These are phyloP conservation scores for Eupithecia dodoneata DNA, from an alignment of 2,888 invertebrate species.

Conservation along the genomic window DNA sequence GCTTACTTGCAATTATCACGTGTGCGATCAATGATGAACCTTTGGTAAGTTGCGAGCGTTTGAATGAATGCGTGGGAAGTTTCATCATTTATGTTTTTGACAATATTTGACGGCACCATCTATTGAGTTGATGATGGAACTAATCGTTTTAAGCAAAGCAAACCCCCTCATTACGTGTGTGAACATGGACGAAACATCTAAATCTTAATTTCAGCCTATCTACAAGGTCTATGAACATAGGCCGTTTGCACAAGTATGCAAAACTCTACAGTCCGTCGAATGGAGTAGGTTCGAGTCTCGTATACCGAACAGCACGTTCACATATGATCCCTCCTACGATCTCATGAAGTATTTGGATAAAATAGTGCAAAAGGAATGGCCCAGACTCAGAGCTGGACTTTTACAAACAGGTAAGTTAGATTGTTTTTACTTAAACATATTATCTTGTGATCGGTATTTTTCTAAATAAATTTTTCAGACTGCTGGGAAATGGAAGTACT, in stretches of 20 bases:
- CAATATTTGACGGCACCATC: not conserved
- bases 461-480: too few relatives aligned
- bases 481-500: too few relatives aligned
- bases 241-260: slow-evolving; percentile 62
- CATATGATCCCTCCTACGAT: slow-evolving; percentile 62
- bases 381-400: slow-evolving; percentile 64
- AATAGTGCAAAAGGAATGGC: slow-evolving; percentile 81
- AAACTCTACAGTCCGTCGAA: slow-evolving; percentile 55
- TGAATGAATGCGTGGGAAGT: not conserved
- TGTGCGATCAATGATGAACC: slow-evolving; percentile 63
- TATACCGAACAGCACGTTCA: slow-evolving; percentile 41
- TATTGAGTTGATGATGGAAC: not conserved
- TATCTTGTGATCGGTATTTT: too few relatives aligned
- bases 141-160: not conserved
- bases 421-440: not conserved
- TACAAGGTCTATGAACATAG: slow-evolving; percentile 46
- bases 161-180: not conserved
- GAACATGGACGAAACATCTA: not conserved
- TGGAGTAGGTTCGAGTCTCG: slow-evolving; percentile 55
- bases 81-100: too few relatives aligned
- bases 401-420: slow-evolving; percentile 63
- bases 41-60: slow-evolving; percentile 54
- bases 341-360: slow-evolving; percentile 74
- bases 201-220: slow-evolving; percentile 50
- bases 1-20: slow-evolving; percentile 73